These are phyloP conservation scores for Pelochelys cantorii DNA, from an alignment of 2,797 vertebrate species.

Conservation along the genomic window DNA sequence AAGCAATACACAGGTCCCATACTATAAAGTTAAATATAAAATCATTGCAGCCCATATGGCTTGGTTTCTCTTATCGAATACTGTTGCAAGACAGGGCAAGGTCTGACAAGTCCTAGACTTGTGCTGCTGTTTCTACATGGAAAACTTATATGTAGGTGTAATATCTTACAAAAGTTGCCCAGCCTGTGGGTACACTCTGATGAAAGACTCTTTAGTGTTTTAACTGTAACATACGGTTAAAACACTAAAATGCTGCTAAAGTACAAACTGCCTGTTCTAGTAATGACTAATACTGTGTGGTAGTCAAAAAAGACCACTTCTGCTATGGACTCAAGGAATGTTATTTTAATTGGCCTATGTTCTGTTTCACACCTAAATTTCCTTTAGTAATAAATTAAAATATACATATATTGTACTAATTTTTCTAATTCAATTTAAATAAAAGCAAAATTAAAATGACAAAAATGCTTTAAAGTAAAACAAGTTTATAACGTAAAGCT, in stretches of 20 bases:
- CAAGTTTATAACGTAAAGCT: too few relatives aligned
- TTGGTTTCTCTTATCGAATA: background rate
- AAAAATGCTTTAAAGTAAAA: too few relatives aligned
- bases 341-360: background rate
- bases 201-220: too few relatives aligned
- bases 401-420: background rate
- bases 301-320: background rate
- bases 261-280: background rate
- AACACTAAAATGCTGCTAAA: background rate
- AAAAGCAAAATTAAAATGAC: background rate
- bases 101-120: too few relatives aligned
- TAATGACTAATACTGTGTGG: background rate
- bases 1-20: background rate
- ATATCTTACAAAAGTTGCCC: too few relatives aligned
- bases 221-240: too few relatives aligned
- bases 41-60: background rate
- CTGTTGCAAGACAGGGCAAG: background rate
- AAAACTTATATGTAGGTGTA: too few relatives aligned
- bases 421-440: background rate
- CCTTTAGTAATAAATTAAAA: background rate
- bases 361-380: background rate
- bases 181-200: too few relatives aligned
- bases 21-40: background rate
- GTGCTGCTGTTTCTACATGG: too few relatives aligned
- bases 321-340: background rate